These are phyloP conservation scores for Nymphalis io DNA, from an alignment of 1,140 invertebrate genomes.

Conservation along the genomic window DNA sequence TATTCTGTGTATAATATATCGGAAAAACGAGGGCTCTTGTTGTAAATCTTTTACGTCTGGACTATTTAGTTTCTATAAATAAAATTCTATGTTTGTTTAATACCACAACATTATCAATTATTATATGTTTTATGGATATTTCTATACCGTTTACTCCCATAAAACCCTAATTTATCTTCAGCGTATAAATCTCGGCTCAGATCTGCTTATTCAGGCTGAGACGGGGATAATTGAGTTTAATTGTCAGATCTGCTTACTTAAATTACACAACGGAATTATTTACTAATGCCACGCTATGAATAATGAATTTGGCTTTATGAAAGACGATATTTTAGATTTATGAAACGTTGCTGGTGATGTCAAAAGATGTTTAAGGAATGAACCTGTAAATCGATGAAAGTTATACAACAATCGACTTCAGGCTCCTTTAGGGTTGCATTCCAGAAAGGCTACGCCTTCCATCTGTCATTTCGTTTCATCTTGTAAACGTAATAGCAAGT, in stretches of 20 bases:
- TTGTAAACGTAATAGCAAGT: too few species aligned
- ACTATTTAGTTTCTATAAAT: too few species aligned
- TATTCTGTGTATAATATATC: too few species aligned
- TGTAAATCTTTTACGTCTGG: too few species aligned
- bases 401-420: background rate
- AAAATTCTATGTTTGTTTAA: too few species aligned
- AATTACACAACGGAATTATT: constrained; percentile 37
- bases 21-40: too few species aligned
- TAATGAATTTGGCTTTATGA: constrained; percentile 23
- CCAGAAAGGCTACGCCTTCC: too few species aligned
- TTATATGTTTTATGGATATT: background rate
- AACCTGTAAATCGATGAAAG: background rate
- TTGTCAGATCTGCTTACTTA: constrained; percentile 37
- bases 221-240: constrained; percentile 38
- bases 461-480: too few species aligned
- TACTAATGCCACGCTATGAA: constrained; percentile 32
- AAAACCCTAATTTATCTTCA: constrained; percentile 3
- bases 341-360: constrained; percentile 15
- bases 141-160: background rate
- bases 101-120: too few species aligned
- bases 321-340: constrained; percentile 22
- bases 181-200: constrained; percentile 21
- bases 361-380: background rate
- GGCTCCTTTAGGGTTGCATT: too few species aligned
- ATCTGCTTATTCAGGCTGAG: constrained; percentile 32